Evolutionary conservation across 2,113 vertebrate genomes (phyloP).

Genomic region (Stomatorhinus ivindoensis): DNA sequence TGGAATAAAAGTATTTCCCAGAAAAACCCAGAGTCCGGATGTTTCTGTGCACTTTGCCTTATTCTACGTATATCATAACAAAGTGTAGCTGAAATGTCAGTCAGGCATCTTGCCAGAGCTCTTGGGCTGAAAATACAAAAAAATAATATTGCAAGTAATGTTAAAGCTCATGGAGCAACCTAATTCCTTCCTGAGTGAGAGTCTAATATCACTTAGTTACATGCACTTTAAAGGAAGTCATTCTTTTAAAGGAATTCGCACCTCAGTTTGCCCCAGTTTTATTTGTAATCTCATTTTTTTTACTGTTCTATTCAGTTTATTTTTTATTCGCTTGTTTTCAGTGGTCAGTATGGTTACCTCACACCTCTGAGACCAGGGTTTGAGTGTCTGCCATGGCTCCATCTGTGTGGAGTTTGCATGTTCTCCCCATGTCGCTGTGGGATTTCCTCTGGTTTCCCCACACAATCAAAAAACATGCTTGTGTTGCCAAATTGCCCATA

Average conservation of each 20-base stretch:
- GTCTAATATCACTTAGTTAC: not conserved
- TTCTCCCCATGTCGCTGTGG: not conserved
- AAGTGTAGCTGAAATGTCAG: not conserved
- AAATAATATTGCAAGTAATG: too few species aligned
- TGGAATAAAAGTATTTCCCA: not conserved
- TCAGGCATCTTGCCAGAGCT: not conserved
- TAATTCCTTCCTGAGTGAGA: not conserved
- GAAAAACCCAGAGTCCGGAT: not conserved
- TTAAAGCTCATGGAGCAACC: not conserved
- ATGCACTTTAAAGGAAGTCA: not conserved
- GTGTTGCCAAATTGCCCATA: not conserved
- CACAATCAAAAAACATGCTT: not conserved
- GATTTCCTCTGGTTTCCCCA: not conserved
- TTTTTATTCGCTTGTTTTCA: not conserved
- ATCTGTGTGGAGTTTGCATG: not conserved
- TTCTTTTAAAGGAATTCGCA: not conserved
- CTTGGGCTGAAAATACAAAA: not conserved
- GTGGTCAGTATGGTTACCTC: not conserved
- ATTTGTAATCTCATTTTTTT: not conserved
- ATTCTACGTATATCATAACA: not conserved
- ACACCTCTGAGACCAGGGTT: not conserved
- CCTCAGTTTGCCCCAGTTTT: not conserved
- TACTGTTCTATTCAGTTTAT: not conserved
- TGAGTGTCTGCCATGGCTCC: too few species aligned
- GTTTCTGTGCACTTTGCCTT: not conserved